Evolutionary conservation across 23 tunicate genomes (phyloP), one percentile per base, ranked within the genome.

Genomic region (Ascidia mentula): DNA sequence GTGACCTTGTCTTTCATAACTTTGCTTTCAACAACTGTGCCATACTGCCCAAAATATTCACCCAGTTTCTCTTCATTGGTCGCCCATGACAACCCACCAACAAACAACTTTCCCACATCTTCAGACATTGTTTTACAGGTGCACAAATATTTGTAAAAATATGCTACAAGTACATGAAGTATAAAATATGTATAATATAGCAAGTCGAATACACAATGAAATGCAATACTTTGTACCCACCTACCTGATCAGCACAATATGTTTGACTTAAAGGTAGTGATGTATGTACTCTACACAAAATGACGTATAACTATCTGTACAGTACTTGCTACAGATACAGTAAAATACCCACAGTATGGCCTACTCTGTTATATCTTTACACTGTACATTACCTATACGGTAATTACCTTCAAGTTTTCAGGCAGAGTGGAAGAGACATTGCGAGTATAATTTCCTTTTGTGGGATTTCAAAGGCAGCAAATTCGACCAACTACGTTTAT

Each of bases 101-200:
- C 75, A 74, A 87, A 87, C 18, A 87, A 45, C 81, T 87, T 87
- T 32, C 85, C 85, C n/a, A 38, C 90, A 70, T 87, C 90, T 69
- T 84, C 88, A 28, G 65, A 53, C 65, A 53, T 53, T 20, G 22
- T 53, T n/a, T n/a, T n/a, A n/a, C n/a, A n/a, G n/a, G n/a, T n/a
- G n/a, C n/a, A n/a, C n/a, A n/a, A n/a, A n/a, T n/a, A n/a, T n/a
- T n/a, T n/a, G n/a, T n/a, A n/a, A n/a, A n/a, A n/a, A n/a, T n/a
- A n/a, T n/a, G n/a, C n/a, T n/a, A n/a, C n/a, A n/a, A n/a, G n/a
- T n/a, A n/a, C n/a, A n/a, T n/a, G 22, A n/a, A n/a, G n/a, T n/a
- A n/a, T n/a, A n/a, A n/a, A n/a, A n/a, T n/a, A n/a, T n/a, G n/a
- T n/a, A n/a, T n/a, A n/a, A n/a, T n/a, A n/a, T n/a, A n/a, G n/a